phyloP scores from a whole-genome alignment of 2,797 vertebrate species.

The Siniperca undulata region DNA sequence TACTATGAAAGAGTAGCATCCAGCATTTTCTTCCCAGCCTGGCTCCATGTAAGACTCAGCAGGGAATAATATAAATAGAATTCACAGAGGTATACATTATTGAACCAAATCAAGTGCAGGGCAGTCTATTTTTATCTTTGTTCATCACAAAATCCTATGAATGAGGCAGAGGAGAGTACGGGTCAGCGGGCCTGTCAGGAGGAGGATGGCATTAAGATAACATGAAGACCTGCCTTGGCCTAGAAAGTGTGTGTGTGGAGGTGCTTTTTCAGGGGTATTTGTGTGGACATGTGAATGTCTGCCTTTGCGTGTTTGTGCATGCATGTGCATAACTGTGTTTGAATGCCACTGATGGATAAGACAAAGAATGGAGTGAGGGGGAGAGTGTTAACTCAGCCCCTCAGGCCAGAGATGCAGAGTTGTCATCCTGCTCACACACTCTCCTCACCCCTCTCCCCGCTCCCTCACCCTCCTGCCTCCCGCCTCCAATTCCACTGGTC shows the following conservation, averaged over 20 bases:
- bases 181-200: conserved; percentile 62
- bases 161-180: conserved; percentile 49
- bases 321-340: conserved; percentile 34
- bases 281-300: conserved; percentile 6
- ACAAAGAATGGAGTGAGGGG: conserved; percentile 37
- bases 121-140: conserved; percentile 64
- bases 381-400: conserved; percentile 58
- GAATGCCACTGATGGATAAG: conserved; percentile 60
- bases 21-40: conserved; percentile 40
- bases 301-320: conserved; percentile 35
- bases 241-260: conserved; percentile 14
- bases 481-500: conserved; percentile 48
- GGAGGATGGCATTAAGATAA: conserved; percentile 59
- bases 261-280: conserved; percentile 10
- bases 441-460: neutral
- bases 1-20: conserved; percentile 49
- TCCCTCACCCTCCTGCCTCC: conserved; percentile 4
- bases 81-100: conserved; percentile 76
- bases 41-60: conserved; percentile 40
- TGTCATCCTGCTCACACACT: conserved; percentile 70
- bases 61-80: conserved; percentile 74
- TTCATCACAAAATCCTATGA: conserved; percentile 65
- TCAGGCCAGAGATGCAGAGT: conserved; percentile 49
- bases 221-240: conserved; percentile 36
- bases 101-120: conserved; percentile 69